Conservation (phyloP, 2,113 vertebrate genomes). For the Phocoena sinus region DNA sequence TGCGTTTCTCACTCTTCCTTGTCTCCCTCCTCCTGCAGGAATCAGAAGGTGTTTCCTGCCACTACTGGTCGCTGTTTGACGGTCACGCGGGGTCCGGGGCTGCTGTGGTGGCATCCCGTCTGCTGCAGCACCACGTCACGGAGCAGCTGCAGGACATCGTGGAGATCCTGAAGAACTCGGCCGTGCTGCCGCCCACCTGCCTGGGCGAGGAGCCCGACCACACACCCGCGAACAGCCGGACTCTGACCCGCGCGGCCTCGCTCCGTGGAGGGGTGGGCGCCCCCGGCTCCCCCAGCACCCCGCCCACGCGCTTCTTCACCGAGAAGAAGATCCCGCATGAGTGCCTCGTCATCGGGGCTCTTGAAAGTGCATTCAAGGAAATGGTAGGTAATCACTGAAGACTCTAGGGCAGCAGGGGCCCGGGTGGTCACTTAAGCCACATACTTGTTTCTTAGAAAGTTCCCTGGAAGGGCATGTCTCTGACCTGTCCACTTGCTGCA, state of each 20-base stretch:
- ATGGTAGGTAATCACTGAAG: constrained; percentile 84
- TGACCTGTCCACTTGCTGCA: neutral
- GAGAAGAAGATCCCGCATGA: constrained; percentile 97
- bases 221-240: constrained; percentile 79
- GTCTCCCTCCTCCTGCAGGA: constrained; percentile 76
- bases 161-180: constrained; percentile 89
- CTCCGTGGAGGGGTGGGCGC: constrained; percentile 89
- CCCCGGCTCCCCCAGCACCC: constrained; percentile 90
- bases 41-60: constrained; percentile 87
- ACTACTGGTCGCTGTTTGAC: constrained; percentile 97
- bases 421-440: accelerated
- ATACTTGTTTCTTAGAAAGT: neutral
- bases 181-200: constrained; percentile 87
- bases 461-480: accelerated
- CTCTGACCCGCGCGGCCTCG: constrained; percentile 91
- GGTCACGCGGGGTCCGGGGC: constrained; percentile 95
- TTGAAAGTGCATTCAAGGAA: constrained; percentile 97
- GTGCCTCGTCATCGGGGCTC: constrained; percentile 94
- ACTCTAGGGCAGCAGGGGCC: accelerated
- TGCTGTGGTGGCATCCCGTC: constrained; percentile 90
- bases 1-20: neutral
- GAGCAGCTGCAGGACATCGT: constrained; percentile 93
- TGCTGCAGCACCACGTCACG: constrained; percentile 92
- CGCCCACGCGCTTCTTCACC: constrained; percentile 92
- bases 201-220: constrained; percentile 90